Conservation (phyloP, 2,888 invertebrate genomes). For the Eurytoma adleriae region DNA sequence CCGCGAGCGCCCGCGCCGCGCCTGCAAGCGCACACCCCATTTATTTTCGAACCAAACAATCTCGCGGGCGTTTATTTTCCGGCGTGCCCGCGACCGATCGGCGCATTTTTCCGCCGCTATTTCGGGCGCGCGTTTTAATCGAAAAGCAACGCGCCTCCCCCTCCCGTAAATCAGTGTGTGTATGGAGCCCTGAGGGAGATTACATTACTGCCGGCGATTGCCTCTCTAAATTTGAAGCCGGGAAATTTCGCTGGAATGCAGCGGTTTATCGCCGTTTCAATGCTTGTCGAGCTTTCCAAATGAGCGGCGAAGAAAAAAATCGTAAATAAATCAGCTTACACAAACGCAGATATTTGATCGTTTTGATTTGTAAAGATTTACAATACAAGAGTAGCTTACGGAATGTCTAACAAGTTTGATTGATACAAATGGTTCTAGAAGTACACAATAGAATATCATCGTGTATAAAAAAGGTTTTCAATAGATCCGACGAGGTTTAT, state of each 20-base stretch:
- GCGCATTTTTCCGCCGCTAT: constrained; percentile 3
- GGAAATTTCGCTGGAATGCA: background rate
- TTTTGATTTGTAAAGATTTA: too few species aligned
- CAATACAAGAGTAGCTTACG: too few species aligned
- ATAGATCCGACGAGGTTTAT: too few species aligned
- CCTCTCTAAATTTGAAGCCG: too few species aligned
- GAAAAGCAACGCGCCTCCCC: background rate
- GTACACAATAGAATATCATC: too few species aligned
- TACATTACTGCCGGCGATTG: background rate
- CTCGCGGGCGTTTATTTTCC: background rate
- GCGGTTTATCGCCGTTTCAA: background rate
- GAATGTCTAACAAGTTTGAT: too few species aligned
- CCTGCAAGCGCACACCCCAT: constrained; percentile 9
- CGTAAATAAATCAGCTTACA: too few species aligned
- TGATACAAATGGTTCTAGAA: too few species aligned
- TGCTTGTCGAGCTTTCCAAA: too few species aligned
- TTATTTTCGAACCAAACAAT: constrained; percentile 18
- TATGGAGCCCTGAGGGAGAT: background rate
- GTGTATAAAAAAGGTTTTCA: too few species aligned
- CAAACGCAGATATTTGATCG: too few species aligned
- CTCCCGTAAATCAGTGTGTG: background rate
- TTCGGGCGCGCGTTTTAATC: background rate
- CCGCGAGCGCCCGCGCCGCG: background rate
- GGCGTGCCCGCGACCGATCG: background rate
- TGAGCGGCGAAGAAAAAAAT: too few species aligned